These are phyloP conservation scores for Watsonalla cultraria DNA, from an alignment of 2,888 invertebrate genomes.

Conservation along the genomic window DNA sequence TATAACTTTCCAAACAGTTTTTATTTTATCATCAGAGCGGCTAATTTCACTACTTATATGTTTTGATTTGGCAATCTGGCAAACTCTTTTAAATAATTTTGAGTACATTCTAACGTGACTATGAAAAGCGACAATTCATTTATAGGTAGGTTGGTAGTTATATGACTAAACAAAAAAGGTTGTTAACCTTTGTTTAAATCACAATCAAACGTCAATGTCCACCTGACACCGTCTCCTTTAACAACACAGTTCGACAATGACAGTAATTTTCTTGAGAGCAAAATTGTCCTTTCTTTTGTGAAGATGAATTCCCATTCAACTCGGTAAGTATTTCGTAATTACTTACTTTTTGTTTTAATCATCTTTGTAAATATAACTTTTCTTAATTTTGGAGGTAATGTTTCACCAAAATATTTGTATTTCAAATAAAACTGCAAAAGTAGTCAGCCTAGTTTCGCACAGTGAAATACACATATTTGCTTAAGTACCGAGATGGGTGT, in stretches of 20 bases:
- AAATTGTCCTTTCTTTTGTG: conserved; percentile 35
- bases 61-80: too few relatives aligned
- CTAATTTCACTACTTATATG: too few relatives aligned
- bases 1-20: too few relatives aligned
- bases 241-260: conserved; percentile 26
- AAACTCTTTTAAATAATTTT: too few relatives aligned
- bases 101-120: too few relatives aligned
- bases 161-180: background rate
- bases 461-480: background rate
- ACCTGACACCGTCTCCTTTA: conserved; percentile 27
- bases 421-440: background rate
- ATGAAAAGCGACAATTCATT: too few relatives aligned
- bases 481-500: conserved; percentile 9
- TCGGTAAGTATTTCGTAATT: conserved; percentile 22
- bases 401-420: background rate
- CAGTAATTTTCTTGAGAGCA: conserved; percentile 45
- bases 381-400: background rate
- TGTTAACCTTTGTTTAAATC: background rate
- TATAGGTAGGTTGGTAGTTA: background rate
- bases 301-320: conserved; percentile 38
- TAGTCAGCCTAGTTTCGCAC: background rate
- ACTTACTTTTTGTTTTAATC: conserved; percentile 21
- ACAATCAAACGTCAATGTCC: conserved; percentile 22
- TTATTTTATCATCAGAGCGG: too few relatives aligned
- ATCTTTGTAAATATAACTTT: conserved; percentile 6